Conservation (phyloP, 2,888 invertebrate genomes). For the Leptinotarsa tumamoca region DNA sequence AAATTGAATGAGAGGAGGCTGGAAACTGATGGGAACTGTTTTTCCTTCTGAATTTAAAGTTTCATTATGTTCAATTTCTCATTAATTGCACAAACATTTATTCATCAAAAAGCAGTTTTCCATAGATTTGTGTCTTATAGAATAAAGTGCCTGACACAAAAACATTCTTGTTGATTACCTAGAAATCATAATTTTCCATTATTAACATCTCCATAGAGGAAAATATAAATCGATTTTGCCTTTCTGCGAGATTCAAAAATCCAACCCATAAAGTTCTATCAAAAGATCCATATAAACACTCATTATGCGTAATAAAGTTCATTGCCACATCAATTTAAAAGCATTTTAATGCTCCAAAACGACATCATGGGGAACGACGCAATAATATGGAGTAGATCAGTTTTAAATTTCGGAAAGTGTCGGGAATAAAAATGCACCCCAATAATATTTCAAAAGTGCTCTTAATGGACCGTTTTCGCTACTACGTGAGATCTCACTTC, state of each 20-base stretch:
- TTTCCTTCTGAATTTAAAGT: too few species aligned
- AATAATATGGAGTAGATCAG: slow-evolving; percentile 29
- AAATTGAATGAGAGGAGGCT: too few species aligned
- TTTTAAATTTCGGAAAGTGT: slow-evolving; percentile 42
- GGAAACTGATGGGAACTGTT: too few species aligned
- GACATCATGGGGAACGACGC: background rate
- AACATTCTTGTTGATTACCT: too few species aligned
- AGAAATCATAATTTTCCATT: too few species aligned
- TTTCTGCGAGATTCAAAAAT: background rate
- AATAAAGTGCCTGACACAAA: too few species aligned
- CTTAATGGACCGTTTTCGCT: slow-evolving; percentile 49
- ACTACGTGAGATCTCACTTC: slow-evolving; percentile 24
- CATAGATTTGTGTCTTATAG: too few species aligned
- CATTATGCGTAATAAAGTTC: slow-evolving; percentile 1
- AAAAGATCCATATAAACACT: background rate
- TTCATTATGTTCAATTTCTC: too few species aligned
- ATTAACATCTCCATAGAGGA: too few species aligned
- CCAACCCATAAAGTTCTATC: background rate
- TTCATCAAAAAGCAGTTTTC: too few species aligned
- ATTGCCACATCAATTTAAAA: slow-evolving; percentile 7
- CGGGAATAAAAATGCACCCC: slow-evolving; percentile 54
- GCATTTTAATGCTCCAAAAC: slow-evolving; percentile 12
- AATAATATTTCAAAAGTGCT: slow-evolving; percentile 47
- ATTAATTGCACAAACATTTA: too few species aligned
- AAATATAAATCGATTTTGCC: background rate